phyloP scores from a whole-genome alignment of 2,113 vertebrate species.

The Paratilapia polleni region DNA sequence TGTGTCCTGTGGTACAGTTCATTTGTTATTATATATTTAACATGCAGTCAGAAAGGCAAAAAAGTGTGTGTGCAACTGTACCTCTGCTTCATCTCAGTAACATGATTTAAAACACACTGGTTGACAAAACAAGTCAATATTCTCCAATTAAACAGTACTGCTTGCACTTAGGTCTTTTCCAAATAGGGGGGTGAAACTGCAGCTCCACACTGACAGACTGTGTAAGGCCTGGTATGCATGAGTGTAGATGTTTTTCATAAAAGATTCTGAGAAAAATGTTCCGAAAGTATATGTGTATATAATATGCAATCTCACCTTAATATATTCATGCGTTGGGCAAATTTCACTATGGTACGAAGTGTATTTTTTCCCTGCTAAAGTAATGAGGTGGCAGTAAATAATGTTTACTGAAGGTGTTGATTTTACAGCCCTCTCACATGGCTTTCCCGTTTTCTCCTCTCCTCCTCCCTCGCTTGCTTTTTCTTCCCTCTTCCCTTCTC shows the following conservation, averaged over 20 bases:
- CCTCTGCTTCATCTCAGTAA: too few species aligned
- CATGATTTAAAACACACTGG: too few species aligned
- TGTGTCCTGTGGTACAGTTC: background rate
- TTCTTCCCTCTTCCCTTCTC: background rate
- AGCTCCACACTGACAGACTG: too few species aligned
- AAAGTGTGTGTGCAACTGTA: too few species aligned
- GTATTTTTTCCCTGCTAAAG: conserved; percentile 6
- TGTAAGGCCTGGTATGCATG: background rate
- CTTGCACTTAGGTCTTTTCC: too few species aligned
- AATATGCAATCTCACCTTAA: background rate
- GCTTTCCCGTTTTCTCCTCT: conserved; percentile 86
- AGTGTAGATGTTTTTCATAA: background rate
- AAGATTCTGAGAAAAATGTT: background rate
- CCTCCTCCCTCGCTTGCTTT: conserved; percentile 16
- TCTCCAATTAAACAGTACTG: too few species aligned
- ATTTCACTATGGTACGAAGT: conserved; percentile 55
- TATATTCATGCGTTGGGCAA: background rate
- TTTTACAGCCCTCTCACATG: conserved; percentile 78
- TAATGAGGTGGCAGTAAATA: conserved; percentile 45
- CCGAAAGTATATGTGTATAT: background rate
- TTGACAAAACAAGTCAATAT: background rate
- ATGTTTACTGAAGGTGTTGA: conserved; percentile 65
- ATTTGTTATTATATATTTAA: background rate
- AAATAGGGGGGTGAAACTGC: too few species aligned
- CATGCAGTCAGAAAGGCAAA: background rate